Percentiles rank a stretch among this genome's conserved stretches.
phyloP scores from a whole-genome alignment of 2,888 invertebrate species.

The Cheilosia vernalis region DNA sequence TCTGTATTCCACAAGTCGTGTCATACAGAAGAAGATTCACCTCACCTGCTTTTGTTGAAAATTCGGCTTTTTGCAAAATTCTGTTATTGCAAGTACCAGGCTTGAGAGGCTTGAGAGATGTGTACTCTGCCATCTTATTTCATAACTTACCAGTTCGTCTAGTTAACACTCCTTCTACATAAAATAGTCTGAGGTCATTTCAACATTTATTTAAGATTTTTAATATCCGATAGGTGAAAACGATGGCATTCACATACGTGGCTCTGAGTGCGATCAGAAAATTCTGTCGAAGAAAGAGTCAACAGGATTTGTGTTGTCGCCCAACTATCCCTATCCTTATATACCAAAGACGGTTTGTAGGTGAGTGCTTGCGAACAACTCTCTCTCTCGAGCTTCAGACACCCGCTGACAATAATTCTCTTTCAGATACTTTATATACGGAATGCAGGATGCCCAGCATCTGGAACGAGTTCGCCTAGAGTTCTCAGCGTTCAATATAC shows the following conservation, averaged over 20 bases:
- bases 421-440: slow-evolving; percentile 96
- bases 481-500: slow-evolving; percentile 95
- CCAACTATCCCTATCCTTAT: slow-evolving; percentile 97
- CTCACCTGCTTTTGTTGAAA: no score
- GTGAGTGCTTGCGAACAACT: slow-evolving; percentile 81
- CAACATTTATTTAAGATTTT: neutral
- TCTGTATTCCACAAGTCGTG: no score
- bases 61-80: no score
- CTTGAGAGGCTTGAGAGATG: no score
- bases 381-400: neutral
- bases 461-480: slow-evolving; percentile 96
- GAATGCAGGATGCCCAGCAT: slow-evolving; percentile 98
- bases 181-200: no score
- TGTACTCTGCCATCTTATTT: no score
- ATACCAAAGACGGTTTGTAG: slow-evolving; percentile 98
- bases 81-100: no score
- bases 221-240: slow-evolving; percentile 86
- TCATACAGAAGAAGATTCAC: no score
- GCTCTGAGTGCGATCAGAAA: slow-evolving; percentile 99
- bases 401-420: neutral
- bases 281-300: slow-evolving; percentile 97
- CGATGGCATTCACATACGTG: slow-evolving; percentile 97
- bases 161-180: no score
- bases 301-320: slow-evolving; percentile 96
- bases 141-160: no score